Conservation (phyloP, 2,888 invertebrate genomes). For the Rhorus exstirpatorius region DNA sequence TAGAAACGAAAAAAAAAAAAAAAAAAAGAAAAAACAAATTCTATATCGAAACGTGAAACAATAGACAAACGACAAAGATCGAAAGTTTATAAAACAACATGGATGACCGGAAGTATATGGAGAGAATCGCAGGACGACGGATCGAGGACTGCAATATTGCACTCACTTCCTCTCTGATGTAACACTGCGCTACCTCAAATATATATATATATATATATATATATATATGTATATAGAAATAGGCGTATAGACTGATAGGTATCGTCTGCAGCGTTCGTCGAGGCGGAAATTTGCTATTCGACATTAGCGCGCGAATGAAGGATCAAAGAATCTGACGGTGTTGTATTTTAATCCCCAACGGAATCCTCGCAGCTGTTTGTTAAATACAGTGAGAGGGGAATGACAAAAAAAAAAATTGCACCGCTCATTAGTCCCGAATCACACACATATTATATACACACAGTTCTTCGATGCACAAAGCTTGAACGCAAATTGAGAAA, state of each 20-base stretch:
- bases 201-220: not conserved
- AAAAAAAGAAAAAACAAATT: no score
- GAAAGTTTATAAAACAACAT: constrained; percentile 40
- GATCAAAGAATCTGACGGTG: constrained; percentile 46
- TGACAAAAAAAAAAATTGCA: constrained; percentile 18
- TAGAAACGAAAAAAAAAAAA: constrained; percentile 9
- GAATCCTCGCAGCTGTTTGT: constrained; percentile 33
- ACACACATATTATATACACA: constrained; percentile 8
- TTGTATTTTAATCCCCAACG: constrained; percentile 68
- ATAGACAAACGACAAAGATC: constrained; percentile 10
- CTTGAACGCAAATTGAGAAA: not conserved
- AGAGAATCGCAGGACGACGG: constrained; percentile 12
- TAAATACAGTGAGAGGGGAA: constrained; percentile 33
- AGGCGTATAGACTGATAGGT: constrained; percentile 11
- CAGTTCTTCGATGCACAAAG: constrained; percentile 8
- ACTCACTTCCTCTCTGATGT: constrained; percentile 25
- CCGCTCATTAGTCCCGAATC: constrained; percentile 55
- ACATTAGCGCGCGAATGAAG: constrained; percentile 43
- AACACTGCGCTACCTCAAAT: constrained; percentile 4
- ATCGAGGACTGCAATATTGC: constrained; percentile 46
- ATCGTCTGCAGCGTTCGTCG: constrained; percentile 44
- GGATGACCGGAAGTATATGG: constrained; percentile 57
- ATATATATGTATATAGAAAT: not conserved
- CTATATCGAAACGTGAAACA: not conserved
- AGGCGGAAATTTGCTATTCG: constrained; percentile 72